These are phyloP conservation scores for Trachymyrmex cornetzi DNA, from an alignment of 1,140 invertebrate species.

Conservation along the genomic window DNA sequence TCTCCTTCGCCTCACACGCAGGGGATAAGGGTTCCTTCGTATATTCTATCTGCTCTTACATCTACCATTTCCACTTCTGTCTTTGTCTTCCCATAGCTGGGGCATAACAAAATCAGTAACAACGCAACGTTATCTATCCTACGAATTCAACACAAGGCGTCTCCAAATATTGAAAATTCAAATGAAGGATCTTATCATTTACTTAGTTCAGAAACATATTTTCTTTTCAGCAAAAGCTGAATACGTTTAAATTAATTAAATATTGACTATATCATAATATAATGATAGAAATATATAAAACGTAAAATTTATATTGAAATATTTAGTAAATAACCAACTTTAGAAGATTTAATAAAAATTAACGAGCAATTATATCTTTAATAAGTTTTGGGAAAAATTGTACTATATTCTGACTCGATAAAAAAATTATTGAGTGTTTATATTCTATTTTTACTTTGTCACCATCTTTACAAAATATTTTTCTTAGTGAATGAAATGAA, in stretches of 20 bases:
- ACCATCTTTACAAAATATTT: background rate
- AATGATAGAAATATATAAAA: background rate
- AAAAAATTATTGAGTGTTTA: background rate
- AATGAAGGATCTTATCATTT: background rate
- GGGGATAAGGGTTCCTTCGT: conserved; percentile 21
- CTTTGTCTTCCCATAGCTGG: conserved; percentile 66
- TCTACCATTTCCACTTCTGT: conserved; percentile 64
- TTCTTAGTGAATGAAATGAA: background rate
- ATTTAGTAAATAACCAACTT: background rate
- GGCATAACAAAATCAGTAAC: conserved; percentile 67
- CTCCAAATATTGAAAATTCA: conserved; percentile 7
- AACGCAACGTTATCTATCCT: conserved; percentile 76
- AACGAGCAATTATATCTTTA: background rate
- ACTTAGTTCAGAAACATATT: background rate
- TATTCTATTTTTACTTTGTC: background rate
- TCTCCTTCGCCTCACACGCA: conserved; percentile 66
- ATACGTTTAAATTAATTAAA: background rate
- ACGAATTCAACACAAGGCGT: conserved; percentile 5
- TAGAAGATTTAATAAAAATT: background rate
- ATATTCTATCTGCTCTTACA: conserved; percentile 60
- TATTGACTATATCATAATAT: background rate
- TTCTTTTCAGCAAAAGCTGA: background rate
- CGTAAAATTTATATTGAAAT: background rate
- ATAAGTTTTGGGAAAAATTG: background rate
- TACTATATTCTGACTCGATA: background rate